These are phyloP conservation scores for Apeira syringaria DNA, from an alignment of 2,888 invertebrate species.

Conservation along the genomic window DNA sequence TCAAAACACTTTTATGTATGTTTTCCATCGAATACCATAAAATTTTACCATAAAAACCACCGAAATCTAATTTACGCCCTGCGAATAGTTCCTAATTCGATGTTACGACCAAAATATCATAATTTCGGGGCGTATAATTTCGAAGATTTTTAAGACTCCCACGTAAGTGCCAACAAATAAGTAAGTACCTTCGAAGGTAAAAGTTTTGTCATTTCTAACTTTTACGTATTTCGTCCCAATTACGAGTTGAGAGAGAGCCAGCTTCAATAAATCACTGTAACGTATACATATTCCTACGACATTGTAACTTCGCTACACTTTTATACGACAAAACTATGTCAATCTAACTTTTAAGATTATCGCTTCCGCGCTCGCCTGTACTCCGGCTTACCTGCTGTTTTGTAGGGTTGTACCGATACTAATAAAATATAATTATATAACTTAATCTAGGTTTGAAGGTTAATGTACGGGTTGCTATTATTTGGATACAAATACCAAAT, in stretches of 20 bases:
- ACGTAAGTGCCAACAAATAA: conserved; percentile 2
- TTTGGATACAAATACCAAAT: too few relatives aligned
- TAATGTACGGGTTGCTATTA: too few relatives aligned
- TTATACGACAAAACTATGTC: conserved; percentile 76
- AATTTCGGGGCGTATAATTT: conserved; percentile 22
- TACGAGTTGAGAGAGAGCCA: conserved; percentile 72
- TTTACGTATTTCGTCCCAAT: conserved; percentile 67
- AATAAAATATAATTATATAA: too few relatives aligned
- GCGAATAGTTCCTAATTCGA: conserved; percentile 31
- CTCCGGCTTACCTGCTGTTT: conserved; percentile 58
- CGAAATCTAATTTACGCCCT: conserved; percentile 27
- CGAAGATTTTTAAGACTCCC: conserved; percentile 20
- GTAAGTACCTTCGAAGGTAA: conserved; percentile 29
- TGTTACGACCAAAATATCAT: conserved; percentile 29
- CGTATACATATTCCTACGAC: conserved; percentile 59
- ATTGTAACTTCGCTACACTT: conserved; percentile 69
- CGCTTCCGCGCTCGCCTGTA: conserved; percentile 69
- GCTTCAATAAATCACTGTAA: conserved; percentile 62
- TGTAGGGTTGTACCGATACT: conserved; percentile 55
- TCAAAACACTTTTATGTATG: conserved; percentile 30
- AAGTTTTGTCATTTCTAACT: conserved; percentile 51
- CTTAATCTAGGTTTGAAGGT: too few relatives aligned
- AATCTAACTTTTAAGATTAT: conserved; percentile 82
- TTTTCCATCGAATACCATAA: conserved; percentile 32
- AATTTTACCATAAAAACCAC: conserved; percentile 30